Conservation (phyloP, 2,797 vertebrate genomes). For the Amblyraja radiata region DNA sequence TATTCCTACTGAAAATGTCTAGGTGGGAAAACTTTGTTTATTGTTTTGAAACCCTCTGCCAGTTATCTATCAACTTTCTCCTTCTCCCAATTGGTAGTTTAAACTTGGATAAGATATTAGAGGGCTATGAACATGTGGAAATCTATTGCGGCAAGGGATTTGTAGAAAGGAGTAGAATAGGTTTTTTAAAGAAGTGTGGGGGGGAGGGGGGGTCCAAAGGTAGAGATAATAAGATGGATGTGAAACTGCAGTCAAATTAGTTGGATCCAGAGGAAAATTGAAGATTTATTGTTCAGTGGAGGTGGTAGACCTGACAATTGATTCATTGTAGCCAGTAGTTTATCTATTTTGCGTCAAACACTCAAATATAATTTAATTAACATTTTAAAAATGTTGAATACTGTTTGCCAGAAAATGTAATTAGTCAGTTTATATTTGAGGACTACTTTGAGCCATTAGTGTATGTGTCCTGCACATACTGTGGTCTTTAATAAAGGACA, state of each 20-base stretch:
- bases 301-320: background rate
- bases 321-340: background rate
- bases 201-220: background rate
- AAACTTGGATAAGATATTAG: background rate
- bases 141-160: background rate
- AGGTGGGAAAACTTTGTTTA: background rate
- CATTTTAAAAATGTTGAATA: slow-evolving; percentile 16
- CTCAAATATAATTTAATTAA: background rate
- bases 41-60: background rate
- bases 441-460: slow-evolving; percentile 6
- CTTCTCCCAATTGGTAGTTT: background rate
- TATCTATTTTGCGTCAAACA: background rate
- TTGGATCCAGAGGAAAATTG: background rate
- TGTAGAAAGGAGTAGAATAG: background rate
- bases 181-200: background rate
- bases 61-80: background rate
- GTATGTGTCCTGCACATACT: background rate
- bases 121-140: background rate
- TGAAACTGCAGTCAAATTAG: background rate
- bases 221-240: background rate
- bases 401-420: background rate
- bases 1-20: background rate
- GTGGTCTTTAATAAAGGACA: background rate
- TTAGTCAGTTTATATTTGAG: background rate
- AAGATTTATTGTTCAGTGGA: background rate